Base-by-base conservation (phyloP, 2,113 vertebrate species). In the Ranitomeya imitator region DNA sequence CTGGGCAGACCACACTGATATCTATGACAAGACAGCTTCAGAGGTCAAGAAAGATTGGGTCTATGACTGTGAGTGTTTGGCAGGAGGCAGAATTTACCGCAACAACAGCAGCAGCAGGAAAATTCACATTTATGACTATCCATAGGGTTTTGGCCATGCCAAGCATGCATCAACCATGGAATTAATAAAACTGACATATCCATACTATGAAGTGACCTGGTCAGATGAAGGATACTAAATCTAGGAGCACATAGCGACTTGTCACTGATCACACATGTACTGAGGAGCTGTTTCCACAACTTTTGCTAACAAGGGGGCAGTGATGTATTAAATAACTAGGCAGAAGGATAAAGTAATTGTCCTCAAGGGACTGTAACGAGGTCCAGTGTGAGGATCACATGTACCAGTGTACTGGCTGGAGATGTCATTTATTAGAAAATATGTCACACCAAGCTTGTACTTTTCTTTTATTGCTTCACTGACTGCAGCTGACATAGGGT, bases 111-210 rank as follows among this genome's bases (percentile, higher is more conserved):
- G 92, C 7, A 94, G 93, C 86, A 96, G 93, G 92, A 97, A 95
- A 92, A 97, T 99, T 91, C 97, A 98, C 23, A 96, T 98, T 69
- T 99, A 99, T 60, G 97, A 97, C 77, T 98, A 99, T 91, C 99
- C 97, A 31, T 94, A 98, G 96, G 97, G 98, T n/a, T 99, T 95
- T 26, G 98, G 98, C 23, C 94, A 94, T 83, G 97, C 98, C 0
- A 96, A 97, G 83, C 98, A 99, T 7, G 93, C 95, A 0, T 84
- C 97, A 45, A 93, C 97, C 0, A 97, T 96, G 0, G 96, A 98
- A 92, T 97, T 98, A 90, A 93, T 99, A 92, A 96, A 97, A 91
- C 91, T 91, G 0, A 73, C 88, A 55, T 99, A 97, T 85, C 97
- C 97, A 0, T 95, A 96, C 91, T 98, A 97, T 0, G 94, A 97